These are phyloP conservation scores for Nephrotoma flavescens DNA, from an alignment of 2,888 invertebrate genomes.

Conservation along the genomic window DNA sequence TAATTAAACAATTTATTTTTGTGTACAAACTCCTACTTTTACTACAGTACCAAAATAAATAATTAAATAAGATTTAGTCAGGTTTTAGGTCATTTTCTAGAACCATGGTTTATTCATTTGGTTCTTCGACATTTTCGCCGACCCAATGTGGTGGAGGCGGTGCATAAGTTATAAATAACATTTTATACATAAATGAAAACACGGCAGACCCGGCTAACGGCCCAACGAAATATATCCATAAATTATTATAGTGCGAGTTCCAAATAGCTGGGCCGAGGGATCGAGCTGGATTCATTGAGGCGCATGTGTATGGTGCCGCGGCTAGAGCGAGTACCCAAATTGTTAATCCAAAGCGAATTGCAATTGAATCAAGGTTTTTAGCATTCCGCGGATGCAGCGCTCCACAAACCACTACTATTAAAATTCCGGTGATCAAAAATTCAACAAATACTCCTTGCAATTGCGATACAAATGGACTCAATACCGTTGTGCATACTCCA, in stretches of 20 bases:
- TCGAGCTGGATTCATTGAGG: conserved; percentile 58
- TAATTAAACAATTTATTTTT: no score
- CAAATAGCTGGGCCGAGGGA: conserved; percentile 56
- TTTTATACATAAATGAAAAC: conserved; percentile 32
- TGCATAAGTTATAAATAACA: conserved; percentile 27
- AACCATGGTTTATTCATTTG: no score
- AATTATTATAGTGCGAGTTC: conserved; percentile 46
- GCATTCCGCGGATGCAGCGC: conserved; percentile 58
- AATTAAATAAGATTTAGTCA: no score
- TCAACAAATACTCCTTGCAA: conserved; percentile 47
- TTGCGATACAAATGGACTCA: conserved; percentile 33
- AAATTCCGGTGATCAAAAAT: conserved; percentile 43
- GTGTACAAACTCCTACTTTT: no score
- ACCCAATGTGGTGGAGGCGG: conserved; percentile 10
- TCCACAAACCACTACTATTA: conserved; percentile 51
- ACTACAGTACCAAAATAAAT: no score
- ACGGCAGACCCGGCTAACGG: conserved; percentile 35
- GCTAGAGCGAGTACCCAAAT: conserved; percentile 48
- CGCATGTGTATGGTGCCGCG: conserved; percentile 52
- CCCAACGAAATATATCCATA: conserved; percentile 61
- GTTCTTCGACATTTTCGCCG: background rate
- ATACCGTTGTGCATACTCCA: conserved; percentile 48
- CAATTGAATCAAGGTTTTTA: conserved; percentile 44
- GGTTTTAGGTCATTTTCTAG: no score
- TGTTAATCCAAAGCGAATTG: conserved; percentile 53